Percentiles rank a stretch among this genome's conserved stretches.
phyloP scores from a whole-genome alignment of 2,888 invertebrate genomes.

The Amphimallon solstitiale region DNA sequence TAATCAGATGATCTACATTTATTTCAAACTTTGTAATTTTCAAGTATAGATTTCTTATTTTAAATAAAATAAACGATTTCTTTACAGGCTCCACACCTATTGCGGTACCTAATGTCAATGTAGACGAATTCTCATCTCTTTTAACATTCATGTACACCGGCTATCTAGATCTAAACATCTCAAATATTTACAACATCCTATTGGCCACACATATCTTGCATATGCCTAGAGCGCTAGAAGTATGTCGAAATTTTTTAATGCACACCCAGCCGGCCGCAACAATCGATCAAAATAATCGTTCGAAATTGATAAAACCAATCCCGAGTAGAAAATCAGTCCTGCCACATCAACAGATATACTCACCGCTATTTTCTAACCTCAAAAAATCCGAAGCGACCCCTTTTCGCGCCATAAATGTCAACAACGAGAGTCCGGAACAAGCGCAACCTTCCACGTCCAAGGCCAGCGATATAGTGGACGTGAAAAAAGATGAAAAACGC shows the following conservation, averaged over 20 bases:
- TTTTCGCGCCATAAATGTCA: constrained; percentile 49
- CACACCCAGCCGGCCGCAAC: constrained; percentile 64
- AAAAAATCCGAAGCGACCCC: constrained; percentile 59
- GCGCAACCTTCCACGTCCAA: constrained; percentile 38
- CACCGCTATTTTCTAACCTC: constrained; percentile 49
- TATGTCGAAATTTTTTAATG: constrained; percentile 73
- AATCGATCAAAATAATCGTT: constrained; percentile 40
- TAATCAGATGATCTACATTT: too few species aligned
- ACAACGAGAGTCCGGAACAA: constrained; percentile 14
- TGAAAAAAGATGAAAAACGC: constrained; percentile 21
- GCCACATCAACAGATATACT: constrained; percentile 54
- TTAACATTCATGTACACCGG: constrained; percentile 82
- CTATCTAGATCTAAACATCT: constrained; percentile 73
- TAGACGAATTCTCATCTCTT: constrained; percentile 73
- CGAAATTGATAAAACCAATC: constrained; percentile 65
- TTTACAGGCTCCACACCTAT: constrained; percentile 59
- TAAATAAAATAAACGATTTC: too few species aligned
- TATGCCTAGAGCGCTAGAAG: constrained; percentile 77
- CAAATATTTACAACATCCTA: constrained; percentile 77
- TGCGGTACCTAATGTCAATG: constrained; percentile 67
- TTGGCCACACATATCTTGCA: constrained; percentile 78
- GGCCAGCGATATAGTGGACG: not conserved
- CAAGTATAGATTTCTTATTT: too few species aligned
- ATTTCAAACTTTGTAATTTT: not conserved
- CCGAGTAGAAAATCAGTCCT: constrained; percentile 63